Percentiles rank a stretch among this genome's conserved stretches.
These are phyloP conservation scores for Bolborhynchus lineola DNA, from an alignment of 2,113 vertebrate species.

Conservation along the genomic window DNA sequence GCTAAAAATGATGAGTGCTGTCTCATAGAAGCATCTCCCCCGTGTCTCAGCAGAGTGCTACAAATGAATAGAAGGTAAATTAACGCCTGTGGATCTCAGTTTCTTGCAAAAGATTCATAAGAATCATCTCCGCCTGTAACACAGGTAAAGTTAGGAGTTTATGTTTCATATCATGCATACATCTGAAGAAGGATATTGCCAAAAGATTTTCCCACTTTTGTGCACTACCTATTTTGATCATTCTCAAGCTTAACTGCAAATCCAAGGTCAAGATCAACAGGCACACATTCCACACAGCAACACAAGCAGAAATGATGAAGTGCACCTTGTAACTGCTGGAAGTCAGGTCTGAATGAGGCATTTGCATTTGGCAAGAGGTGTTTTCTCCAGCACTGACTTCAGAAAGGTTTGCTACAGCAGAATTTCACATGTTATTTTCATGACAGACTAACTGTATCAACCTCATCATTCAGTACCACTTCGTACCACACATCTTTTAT, in stretches of 20 bases:
- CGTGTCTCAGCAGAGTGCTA: neutral
- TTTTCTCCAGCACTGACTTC: neutral
- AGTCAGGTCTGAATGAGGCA: neutral
- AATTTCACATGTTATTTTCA: neutral
- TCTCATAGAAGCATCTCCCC: neutral
- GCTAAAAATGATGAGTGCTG: neutral
- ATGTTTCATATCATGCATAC: neutral
- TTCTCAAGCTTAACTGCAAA: neutral
- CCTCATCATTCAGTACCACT: neutral
- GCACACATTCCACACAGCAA: slow-evolving; percentile 27
- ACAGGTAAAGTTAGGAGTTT: neutral
- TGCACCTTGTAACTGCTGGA: neutral
- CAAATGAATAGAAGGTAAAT: neutral
- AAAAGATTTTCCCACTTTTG: neutral
- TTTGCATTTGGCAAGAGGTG: neutral
- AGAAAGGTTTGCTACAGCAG: neutral
- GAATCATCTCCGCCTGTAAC: neutral
- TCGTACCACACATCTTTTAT: neutral
- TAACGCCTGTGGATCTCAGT: neutral
- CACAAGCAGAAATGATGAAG: slow-evolving; percentile 46
- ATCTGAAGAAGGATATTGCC: neutral
- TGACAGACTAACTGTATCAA: neutral
- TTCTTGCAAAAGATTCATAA: neutral
- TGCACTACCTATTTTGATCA: neutral
- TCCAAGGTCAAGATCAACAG: slow-evolving; percentile 4